Percentiles rank a stretch among this genome's conserved stretches.
These are phyloP conservation scores for Sipha maydis DNA, from an alignment of 2,888 invertebrate genomes.

Conservation along the genomic window DNA sequence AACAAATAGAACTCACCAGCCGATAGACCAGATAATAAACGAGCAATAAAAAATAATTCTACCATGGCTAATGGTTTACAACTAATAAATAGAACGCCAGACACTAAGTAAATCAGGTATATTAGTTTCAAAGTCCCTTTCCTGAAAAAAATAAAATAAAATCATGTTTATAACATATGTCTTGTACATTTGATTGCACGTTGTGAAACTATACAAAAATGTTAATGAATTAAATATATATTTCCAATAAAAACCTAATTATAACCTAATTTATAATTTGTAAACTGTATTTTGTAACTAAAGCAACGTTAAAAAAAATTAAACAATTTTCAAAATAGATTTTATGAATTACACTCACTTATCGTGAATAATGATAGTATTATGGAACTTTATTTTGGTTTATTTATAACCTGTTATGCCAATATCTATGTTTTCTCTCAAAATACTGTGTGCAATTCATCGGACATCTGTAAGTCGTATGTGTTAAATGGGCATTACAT, in stretches of 20 bases:
- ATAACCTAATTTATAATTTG: neutral
- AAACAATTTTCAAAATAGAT: neutral
- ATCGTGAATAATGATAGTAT: conserved; percentile 39
- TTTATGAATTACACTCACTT: neutral
- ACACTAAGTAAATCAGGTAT: conserved; percentile 75
- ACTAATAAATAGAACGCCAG: conserved; percentile 77
- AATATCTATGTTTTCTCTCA: conserved; percentile 6
- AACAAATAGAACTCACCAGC: conserved; percentile 71
- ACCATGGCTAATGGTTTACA: conserved; percentile 78
- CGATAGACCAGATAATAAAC: conserved; percentile 81
- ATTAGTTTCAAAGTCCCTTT: conserved; percentile 80
- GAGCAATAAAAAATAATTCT: conserved; percentile 81
- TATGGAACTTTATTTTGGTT: conserved; percentile 46
- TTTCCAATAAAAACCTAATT: neutral
- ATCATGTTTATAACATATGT: neutral
- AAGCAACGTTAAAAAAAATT: neutral
- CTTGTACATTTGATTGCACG: neutral
- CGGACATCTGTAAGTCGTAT: neutral
- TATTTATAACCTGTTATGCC: conserved; percentile 6
- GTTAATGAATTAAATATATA: neutral
- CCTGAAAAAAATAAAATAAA: conserved; percentile 68
- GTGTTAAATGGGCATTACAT: conserved; percentile 46
- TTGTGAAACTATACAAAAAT: neutral
- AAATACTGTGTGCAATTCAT: neutral
- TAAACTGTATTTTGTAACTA: neutral